Evolutionary conservation across 1,140 invertebrate genomes (phyloP).

Genomic region (Palaemon carinicauda): DNA sequence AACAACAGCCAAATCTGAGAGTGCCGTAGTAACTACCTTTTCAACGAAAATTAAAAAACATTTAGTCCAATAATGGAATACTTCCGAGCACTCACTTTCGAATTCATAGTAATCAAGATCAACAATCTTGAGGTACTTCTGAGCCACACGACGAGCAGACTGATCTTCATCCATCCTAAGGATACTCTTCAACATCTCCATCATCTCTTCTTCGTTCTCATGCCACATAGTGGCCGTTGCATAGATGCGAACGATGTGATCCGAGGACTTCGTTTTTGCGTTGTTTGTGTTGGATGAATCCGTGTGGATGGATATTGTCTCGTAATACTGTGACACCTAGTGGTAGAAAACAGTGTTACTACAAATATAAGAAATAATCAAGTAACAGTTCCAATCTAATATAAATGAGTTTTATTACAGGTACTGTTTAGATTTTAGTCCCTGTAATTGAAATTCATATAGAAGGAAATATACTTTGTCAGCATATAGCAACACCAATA

Average conservation of each 20-base stretch:
- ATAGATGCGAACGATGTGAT: conserved; percentile 93
- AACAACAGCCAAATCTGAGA: too few species aligned
- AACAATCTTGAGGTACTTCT: conserved; percentile 72
- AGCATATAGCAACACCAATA: too few species aligned
- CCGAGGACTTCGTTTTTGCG: conserved; percentile 78
- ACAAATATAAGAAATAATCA: too few species aligned
- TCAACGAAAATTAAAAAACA: not conserved
- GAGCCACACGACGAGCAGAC: conserved; percentile 71
- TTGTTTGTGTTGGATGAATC: conserved; percentile 79
- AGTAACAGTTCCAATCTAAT: too few species aligned
- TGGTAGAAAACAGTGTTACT: too few species aligned
- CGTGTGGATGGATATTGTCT: conserved; percentile 90
- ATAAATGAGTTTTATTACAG: too few species aligned
- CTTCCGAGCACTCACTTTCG: conserved; percentile 68
- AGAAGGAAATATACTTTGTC: too few species aligned
- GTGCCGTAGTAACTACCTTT: too few species aligned
- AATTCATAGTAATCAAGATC: conserved; percentile 77
- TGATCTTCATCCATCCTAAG: conserved; percentile 74
- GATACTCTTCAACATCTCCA: conserved; percentile 71
- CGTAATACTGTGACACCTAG: conserved; percentile 83
- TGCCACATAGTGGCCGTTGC: conserved; percentile 79
- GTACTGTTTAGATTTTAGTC: too few species aligned
- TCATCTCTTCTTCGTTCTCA: conserved; percentile 74
- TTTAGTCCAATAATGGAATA: not conserved
- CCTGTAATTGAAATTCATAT: too few species aligned